phyloP scores from a whole-genome alignment of 2,797 vertebrate genomes.

The Coregonus suidteri region DNA sequence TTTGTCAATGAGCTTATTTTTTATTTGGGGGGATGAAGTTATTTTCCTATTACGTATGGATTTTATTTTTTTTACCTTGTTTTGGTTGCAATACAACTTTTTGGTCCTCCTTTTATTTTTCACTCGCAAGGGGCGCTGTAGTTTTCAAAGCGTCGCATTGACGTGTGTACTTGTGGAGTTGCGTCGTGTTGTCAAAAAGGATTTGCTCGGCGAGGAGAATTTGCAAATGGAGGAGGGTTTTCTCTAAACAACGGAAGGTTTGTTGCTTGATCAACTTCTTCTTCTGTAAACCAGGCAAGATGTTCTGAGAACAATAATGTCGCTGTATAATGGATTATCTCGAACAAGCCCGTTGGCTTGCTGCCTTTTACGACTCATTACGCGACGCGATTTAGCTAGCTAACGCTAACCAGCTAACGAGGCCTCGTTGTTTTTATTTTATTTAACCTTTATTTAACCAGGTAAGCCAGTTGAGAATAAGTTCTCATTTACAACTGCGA shows the following conservation, averaged over 20 bases:
- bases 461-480: too few relatives aligned
- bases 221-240: constrained; percentile 66
- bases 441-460: too few relatives aligned
- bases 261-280: constrained; percentile 20
- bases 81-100: too few relatives aligned
- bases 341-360: not conserved
- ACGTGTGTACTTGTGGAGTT: not conserved
- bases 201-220: constrained; percentile 39
- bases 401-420: not conserved
- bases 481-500: too few relatives aligned
- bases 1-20: too few relatives aligned
- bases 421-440: not conserved
- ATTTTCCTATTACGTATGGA: too few relatives aligned
- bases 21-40: too few relatives aligned
- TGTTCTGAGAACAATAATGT: not conserved
- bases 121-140: not conserved
- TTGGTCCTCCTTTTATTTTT: not conserved
- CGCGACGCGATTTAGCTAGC: not conserved
- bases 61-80: too few relatives aligned
- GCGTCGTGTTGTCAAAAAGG: constrained; percentile 19
- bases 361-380: not conserved
- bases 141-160: not conserved
- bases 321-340: not conserved
- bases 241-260: constrained; percentile 59
- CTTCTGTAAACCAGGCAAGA: not conserved